Evolutionary conservation across 2,888 invertebrate species (phyloP), one percentile per base, ranked within the genome.

Genomic region (Drosophila neonasuta): DNA sequence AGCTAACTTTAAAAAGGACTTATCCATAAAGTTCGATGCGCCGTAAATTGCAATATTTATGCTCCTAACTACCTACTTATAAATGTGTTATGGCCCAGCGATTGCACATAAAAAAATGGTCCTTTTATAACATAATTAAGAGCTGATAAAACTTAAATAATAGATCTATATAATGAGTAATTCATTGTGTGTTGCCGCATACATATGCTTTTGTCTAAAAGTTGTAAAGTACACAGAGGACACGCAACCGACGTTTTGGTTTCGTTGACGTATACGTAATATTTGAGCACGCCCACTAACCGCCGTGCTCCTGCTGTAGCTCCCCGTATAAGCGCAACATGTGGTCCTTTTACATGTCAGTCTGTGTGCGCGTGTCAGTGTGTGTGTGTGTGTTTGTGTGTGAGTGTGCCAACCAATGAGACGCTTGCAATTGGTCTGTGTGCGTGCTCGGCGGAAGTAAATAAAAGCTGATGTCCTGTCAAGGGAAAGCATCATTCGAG

Each of bases 401-500:
- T 63, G 29, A 48, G 45, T 7, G 50, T 7, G 13, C 39, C 69
- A 58, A 59, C 89, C 89, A 89, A 89, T 89, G 54, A 71, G 58
- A 71, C 41, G 59, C 55, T 54, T 34, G 63, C 68, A 45, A 41
- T 59, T 17, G 45, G 17, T 46, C 60, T 51, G 66, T 80, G 76
- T 68, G 66, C 68, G 70, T 76, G 68, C 74, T 59, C 66, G 55
- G 39, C 74, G 75, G 72, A 84, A 84, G 80, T 77, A 79, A 85
- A 88, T 85, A 85, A 87, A 89, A 89, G 86, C 88, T 66, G 83
- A 79, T 76, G 84, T 88, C 86, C 86, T 87, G 74, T 67, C 60
- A 55, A 62, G 64, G 50, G 59, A 79, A 71, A 76, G 55, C 74
- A 89, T 83, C 89, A 89, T 88, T 89, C 77, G 79, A 88, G 83